Conservation (phyloP, 2,797 vertebrate genomes). For the Betta splendens region DNA sequence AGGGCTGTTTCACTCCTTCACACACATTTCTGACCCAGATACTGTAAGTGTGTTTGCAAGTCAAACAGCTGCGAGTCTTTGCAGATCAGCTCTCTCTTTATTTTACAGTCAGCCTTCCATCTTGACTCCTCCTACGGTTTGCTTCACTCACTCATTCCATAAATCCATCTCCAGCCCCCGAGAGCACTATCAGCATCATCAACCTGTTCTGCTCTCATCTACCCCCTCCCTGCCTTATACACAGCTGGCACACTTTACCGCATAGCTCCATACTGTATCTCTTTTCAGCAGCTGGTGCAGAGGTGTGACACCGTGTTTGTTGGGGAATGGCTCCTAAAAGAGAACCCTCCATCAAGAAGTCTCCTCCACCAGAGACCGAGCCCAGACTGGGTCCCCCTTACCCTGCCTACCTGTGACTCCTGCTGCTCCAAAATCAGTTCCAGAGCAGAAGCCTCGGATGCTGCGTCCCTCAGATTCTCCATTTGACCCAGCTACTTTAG, state of each 20-base stretch:
- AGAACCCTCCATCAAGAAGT: constrained; percentile 82
- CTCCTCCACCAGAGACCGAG: constrained; percentile 69
- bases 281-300: constrained; percentile 36
- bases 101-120: constrained; percentile 39
- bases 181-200: constrained; percentile 59
- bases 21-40: constrained; percentile 67
- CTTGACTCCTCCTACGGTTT: constrained; percentile 40
- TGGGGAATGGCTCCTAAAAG: constrained; percentile 79
- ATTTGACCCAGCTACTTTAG: constrained; percentile 83
- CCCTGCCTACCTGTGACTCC: constrained; percentile 63
- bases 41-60: constrained; percentile 52
- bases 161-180: constrained; percentile 49
- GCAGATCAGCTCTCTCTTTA: constrained; percentile 43
- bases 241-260: constrained; percentile 73
- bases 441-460: constrained; percentile 79
- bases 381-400: constrained; percentile 81
- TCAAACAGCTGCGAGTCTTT: constrained; percentile 42
- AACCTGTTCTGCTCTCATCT: constrained; percentile 16
- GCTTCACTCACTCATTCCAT: constrained; percentile 29
- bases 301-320: constrained; percentile 18
- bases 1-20: constrained; percentile 19
- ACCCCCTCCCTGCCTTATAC: constrained; percentile 38
- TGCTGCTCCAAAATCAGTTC: constrained; percentile 61
- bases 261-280: constrained; percentile 36
- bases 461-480: constrained; percentile 78